phyloP scores from a whole-genome alignment of 2,797 vertebrate species.

The Falco rusticolus region DNA sequence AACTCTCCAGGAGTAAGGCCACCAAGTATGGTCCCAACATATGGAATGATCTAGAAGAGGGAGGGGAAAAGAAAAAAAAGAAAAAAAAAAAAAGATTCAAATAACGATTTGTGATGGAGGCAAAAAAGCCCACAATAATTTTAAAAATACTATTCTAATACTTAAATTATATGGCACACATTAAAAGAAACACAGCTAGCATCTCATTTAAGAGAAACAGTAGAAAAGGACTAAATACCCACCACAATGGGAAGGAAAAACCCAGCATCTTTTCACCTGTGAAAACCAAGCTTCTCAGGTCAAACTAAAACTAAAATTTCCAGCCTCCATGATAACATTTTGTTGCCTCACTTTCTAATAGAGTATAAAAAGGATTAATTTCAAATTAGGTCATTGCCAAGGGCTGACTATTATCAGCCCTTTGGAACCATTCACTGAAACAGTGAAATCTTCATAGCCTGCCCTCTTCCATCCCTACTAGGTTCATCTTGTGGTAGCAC shows the following conservation, averaged over 20 bases:
- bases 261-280: background rate
- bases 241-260: background rate
- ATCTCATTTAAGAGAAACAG: background rate
- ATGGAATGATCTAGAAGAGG: conserved; percentile 81
- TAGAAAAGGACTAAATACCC: background rate
- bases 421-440: background rate
- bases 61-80: background rate
- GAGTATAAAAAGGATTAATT: background rate
- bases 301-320: background rate
- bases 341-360: background rate
- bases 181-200: background rate
- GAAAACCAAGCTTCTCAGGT: background rate
- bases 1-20: conserved; percentile 84
- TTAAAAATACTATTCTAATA: background rate
- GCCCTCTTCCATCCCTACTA: background rate
- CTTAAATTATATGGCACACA: background rate
- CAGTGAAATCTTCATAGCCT: background rate
- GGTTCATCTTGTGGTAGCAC: background rate
- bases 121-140: background rate
- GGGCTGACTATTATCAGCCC: background rate
- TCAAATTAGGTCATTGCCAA: background rate
- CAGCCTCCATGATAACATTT: background rate
- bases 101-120: background rate
- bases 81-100: background rate
- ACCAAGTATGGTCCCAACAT: conserved; percentile 84